These are phyloP conservation scores for Panagrolaimus sp. DNA, from an alignment of 1,140 invertebrate species.

Conservation along the genomic window DNA sequence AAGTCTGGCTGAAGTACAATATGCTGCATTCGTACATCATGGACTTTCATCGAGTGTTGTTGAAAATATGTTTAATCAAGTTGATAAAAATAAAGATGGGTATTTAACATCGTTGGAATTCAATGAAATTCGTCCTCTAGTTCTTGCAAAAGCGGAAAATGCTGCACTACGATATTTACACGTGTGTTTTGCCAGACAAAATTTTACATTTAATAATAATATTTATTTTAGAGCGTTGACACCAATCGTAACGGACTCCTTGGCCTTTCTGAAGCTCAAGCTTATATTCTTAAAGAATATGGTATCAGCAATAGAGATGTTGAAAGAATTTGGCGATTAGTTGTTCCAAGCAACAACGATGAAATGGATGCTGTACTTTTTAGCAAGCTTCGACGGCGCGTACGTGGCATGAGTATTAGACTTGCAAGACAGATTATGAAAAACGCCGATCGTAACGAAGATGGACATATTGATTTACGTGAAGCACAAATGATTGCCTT, in stretches of 20 bases:
- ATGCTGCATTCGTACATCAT: slow-evolving; percentile 57
- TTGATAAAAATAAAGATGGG: slow-evolving; percentile 50
- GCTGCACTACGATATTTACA: slow-evolving; percentile 52
- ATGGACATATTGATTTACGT: slow-evolving; percentile 54
- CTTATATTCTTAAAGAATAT: slow-evolving; percentile 54
- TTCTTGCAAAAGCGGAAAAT: slow-evolving; percentile 56
- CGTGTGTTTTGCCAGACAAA: slow-evolving; percentile 15
- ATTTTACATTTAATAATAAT: neutral
- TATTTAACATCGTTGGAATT: slow-evolving; percentile 48
- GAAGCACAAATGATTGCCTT: slow-evolving; percentile 57
- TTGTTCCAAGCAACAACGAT: slow-evolving; percentile 37
- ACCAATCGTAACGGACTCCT: slow-evolving; percentile 48
- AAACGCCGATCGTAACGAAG: slow-evolving; percentile 50
- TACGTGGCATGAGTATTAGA: slow-evolving; percentile 56
- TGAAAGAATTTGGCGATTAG: slow-evolving; percentile 53
- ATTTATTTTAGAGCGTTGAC: slow-evolving; percentile 48
- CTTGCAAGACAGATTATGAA: slow-evolving; percentile 57
- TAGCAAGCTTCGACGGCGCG: slow-evolving; percentile 44
- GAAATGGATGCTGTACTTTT: slow-evolving; percentile 54
- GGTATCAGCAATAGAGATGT: slow-evolving; percentile 57
- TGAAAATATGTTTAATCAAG: slow-evolving; percentile 47
- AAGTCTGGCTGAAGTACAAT: slow-evolving; percentile 51
- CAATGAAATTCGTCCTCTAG: slow-evolving; percentile 51
- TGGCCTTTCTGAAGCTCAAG: slow-evolving; percentile 50
- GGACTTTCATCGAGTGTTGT: slow-evolving; percentile 53